phyloP scores from a whole-genome alignment of 2,888 invertebrate genomes.

The Ganaspis brasiliensis region DNA sequence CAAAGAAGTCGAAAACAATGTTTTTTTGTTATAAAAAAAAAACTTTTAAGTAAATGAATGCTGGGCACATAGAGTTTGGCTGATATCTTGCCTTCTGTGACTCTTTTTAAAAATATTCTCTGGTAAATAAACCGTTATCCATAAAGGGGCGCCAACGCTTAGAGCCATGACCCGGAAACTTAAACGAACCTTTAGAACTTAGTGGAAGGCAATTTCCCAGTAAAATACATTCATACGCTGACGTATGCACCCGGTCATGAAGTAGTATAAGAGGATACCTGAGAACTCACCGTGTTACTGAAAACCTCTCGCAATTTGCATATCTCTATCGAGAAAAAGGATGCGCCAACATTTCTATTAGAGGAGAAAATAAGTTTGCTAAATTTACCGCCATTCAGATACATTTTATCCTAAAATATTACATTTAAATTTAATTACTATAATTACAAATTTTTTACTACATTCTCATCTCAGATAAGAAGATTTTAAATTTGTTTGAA shows the following conservation, averaged over 20 bases:
- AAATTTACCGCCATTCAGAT: background rate
- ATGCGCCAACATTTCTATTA: constrained; percentile 16
- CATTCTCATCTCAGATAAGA: too few relatives aligned
- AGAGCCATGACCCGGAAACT: constrained; percentile 56
- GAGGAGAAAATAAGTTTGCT: background rate
- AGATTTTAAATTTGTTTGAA: too few relatives aligned
- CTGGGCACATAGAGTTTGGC: background rate
- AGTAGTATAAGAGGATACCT: constrained; percentile 55
- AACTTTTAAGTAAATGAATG: background rate
- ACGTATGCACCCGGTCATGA: constrained; percentile 46
- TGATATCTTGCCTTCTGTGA: background rate
- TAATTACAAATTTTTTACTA: too few relatives aligned
- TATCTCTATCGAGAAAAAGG: constrained; percentile 58
- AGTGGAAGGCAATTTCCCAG: constrained; percentile 53
- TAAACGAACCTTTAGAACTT: constrained; percentile 57
- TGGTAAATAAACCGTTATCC: constrained; percentile 32
- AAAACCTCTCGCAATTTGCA: constrained; percentile 67
- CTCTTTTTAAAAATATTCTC: background rate
- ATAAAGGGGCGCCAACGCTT: constrained; percentile 46
- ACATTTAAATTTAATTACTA: too few relatives aligned
- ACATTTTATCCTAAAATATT: background rate
- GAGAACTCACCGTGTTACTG: constrained; percentile 60
- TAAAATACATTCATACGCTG: constrained; percentile 53
- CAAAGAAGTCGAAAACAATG: background rate
- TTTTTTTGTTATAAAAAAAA: background rate